Evolutionary conservation across 2,113 vertebrate species (phyloP).

Genomic region (Rallus limicola): DNA sequence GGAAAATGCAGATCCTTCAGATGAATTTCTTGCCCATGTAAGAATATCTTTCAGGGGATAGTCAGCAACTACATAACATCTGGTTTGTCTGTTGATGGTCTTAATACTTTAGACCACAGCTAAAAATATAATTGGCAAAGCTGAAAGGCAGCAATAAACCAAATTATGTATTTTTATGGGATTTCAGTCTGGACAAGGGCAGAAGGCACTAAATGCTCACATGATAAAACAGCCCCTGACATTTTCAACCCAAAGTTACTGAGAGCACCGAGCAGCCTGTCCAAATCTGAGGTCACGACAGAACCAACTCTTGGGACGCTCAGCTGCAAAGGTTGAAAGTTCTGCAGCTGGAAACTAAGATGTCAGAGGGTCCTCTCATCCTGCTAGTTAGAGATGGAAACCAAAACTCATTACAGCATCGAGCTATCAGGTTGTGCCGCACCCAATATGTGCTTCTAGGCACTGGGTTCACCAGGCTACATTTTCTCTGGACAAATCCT

Average conservation of each 20-base stretch:
- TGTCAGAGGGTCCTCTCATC: neutral
- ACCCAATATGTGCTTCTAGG: neutral
- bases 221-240: neutral
- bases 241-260: neutral
- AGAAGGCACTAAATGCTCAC: neutral
- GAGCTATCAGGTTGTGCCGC: neutral
- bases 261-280: neutral
- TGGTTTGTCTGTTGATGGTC: neutral
- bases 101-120: neutral
- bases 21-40: neutral
- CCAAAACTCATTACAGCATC: neutral
- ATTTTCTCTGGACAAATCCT: too few species aligned
- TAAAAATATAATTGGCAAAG: neutral
- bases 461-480: too few species aligned
- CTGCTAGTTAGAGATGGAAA: neutral
- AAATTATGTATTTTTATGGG: neutral
- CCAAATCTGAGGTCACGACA: neutral
- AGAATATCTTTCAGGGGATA: neutral
- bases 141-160: slow-evolving; percentile 6
- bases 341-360: neutral
- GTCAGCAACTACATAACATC: neutral
- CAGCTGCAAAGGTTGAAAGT: neutral
- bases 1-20: neutral
- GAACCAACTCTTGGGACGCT: neutral
- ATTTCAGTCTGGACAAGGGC: slow-evolving; percentile 3